Percentiles rank a stretch among this genome's conserved stretches.
Conservation (phyloP, 2,797 vertebrate genomes). For the Lepilemur septentrionalis region DNA sequence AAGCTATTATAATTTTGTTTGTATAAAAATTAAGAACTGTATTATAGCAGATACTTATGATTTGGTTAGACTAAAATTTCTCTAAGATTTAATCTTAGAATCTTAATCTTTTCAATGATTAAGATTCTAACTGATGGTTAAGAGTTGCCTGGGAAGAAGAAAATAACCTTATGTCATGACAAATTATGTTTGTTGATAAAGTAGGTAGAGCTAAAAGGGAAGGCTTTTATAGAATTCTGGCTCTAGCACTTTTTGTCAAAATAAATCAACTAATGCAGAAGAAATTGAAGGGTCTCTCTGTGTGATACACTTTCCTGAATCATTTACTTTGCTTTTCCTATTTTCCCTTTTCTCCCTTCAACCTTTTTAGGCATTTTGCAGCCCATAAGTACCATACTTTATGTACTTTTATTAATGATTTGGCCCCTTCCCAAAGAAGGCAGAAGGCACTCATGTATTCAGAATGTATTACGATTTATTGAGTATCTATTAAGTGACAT, state of each 20-base stretch:
- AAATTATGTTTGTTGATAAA: conserved; percentile 28
- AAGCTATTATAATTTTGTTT: not conserved
- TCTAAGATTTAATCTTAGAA: not conserved
- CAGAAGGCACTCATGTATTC: not conserved
- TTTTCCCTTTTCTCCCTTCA: not conserved
- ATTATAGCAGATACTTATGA: not conserved
- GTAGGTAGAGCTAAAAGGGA: not conserved
- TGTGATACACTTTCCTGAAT: not conserved
- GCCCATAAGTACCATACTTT: not conserved
- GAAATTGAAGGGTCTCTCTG: not conserved
- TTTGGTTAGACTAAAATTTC: not conserved
- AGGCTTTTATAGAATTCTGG: not conserved
- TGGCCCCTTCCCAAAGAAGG: not conserved
- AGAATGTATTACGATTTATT: not conserved
- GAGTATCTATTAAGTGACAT: not conserved
- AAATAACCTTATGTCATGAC: not conserved
- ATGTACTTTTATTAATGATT: not conserved
- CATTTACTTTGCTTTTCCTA: not conserved
- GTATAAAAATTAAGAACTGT: not conserved
- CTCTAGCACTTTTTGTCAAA: conserved; percentile 26
- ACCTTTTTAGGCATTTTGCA: not conserved
- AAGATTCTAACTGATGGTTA: not conserved
- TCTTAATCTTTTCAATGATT: not conserved
- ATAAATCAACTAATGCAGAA: conserved; percentile 41
- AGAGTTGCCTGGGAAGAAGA: conserved; percentile 17